phyloP scores from a whole-genome alignment of 2,888 invertebrate genomes.

The Andrena bicolor region DNA sequence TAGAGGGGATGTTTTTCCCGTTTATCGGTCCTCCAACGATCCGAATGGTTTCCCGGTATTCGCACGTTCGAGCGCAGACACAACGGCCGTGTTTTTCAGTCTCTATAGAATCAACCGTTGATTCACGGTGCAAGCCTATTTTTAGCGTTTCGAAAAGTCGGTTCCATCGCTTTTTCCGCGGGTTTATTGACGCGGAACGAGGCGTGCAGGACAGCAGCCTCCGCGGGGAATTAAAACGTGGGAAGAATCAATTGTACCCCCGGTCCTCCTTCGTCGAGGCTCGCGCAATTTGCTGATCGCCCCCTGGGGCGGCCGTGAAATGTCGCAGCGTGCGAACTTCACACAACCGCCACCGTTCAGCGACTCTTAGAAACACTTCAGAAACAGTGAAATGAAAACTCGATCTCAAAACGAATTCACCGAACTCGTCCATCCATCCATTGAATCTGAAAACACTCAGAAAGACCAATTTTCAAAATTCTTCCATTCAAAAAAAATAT shows the following conservation, averaged over 20 bases:
- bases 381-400: neutral
- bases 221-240: slow-evolving; percentile 62
- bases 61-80: neutral
- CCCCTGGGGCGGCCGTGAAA: slow-evolving; percentile 41
- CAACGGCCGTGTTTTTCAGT: slow-evolving; percentile 15
- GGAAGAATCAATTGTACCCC: slow-evolving; percentile 56
- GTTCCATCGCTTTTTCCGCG: slow-evolving; percentile 53
- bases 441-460: too few relatives aligned
- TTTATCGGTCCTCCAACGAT: neutral
- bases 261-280: slow-evolving; percentile 43
- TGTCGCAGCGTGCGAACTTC: slow-evolving; percentile 47
- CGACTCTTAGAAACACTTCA: neutral
- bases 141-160: slow-evolving; percentile 48
- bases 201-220: slow-evolving; percentile 46
- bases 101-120: slow-evolving; percentile 24
- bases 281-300: slow-evolving; percentile 59
- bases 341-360: neutral
- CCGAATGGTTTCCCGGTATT: neutral
- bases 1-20: neutral
- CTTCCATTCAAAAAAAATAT: neutral
- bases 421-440: neutral
- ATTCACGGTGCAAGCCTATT: slow-evolving; percentile 34
- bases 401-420: neutral
- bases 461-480: neutral
- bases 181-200: slow-evolving; percentile 57